phyloP scores from a whole-genome alignment of 2,113 vertebrate species.

The Pollimyrus isidori region DNA sequence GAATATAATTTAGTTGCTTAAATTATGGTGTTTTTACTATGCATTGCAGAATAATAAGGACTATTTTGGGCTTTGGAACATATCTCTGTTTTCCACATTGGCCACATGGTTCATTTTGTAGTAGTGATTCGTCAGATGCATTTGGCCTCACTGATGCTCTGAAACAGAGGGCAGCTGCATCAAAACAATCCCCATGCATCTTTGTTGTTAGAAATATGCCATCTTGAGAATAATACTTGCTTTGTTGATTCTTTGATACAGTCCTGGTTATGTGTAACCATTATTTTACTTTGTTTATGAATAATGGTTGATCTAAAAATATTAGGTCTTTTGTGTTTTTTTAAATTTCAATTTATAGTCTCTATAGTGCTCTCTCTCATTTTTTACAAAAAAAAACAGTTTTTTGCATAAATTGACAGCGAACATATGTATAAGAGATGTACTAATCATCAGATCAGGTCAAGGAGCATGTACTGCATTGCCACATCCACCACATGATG shows the following conservation, averaged over 20 bases:
- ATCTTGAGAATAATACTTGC: neutral
- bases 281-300: neutral
- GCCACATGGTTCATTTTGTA: neutral
- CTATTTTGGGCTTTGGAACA: neutral
- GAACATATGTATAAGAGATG: neutral
- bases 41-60: neutral
- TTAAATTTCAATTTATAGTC: neutral
- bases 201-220: neutral
- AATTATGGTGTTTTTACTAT: neutral
- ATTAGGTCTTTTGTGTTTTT: neutral
- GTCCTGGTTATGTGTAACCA: neutral
- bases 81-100: neutral
- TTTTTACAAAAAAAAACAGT: too few relatives aligned
- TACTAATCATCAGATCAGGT: neutral
- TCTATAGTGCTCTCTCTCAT: neutral
- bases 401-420: neutral
- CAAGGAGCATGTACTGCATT: too few relatives aligned
- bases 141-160: neutral
- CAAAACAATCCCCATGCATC: neutral
- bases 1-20: neutral
- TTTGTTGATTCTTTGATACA: neutral
- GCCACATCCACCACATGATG: too few relatives aligned
- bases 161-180: neutral
- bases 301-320: neutral
- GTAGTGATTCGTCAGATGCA: neutral